A percentile compares a stretch with the other conserved stretches of the same genome.
Conservation (phyloP, 2,797 vertebrate genomes). For the Decapterus maruadsi region DNA sequence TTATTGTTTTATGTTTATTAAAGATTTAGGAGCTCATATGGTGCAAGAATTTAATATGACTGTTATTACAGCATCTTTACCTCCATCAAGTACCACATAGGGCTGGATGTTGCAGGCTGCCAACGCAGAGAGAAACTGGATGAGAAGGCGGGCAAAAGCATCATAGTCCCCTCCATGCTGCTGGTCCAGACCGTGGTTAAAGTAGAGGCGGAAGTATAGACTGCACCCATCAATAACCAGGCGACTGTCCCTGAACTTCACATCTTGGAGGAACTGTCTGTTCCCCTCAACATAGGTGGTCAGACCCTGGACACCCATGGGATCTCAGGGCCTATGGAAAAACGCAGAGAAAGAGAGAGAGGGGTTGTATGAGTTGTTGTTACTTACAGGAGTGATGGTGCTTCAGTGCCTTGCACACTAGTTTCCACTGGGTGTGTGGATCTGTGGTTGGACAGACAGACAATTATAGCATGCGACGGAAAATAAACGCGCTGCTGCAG, state of each 20-base stretch:
- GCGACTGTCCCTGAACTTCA: slow-evolving; percentile 88
- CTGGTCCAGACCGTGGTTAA: slow-evolving; percentile 86
- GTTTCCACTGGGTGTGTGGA: neutral
- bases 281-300: slow-evolving; percentile 90
- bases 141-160: slow-evolving; percentile 80
- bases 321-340: slow-evolving; percentile 40
- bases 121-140: slow-evolving; percentile 87
- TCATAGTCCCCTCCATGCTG: slow-evolving; percentile 93
- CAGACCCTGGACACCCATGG: slow-evolving; percentile 92
- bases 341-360: neutral
- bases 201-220: slow-evolving; percentile 91
- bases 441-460: neutral
- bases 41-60: neutral
- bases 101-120: slow-evolving; percentile 87
- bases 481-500: neutral
- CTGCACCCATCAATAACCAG: slow-evolving; percentile 94
- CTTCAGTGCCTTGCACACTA: neutral
- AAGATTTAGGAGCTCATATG: neutral
- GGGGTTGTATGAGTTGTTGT: neutral
- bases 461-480: slow-evolving; percentile 2
- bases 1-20: too few relatives aligned
- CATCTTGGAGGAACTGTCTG: slow-evolving; percentile 84
- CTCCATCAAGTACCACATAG: slow-evolving; percentile 94
- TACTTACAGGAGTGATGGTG: neutral
- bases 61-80: slow-evolving; percentile 45